Evolutionary conservation across 2,113 vertebrate species (phyloP).

Genomic region (Synodontis membranacea): DNA sequence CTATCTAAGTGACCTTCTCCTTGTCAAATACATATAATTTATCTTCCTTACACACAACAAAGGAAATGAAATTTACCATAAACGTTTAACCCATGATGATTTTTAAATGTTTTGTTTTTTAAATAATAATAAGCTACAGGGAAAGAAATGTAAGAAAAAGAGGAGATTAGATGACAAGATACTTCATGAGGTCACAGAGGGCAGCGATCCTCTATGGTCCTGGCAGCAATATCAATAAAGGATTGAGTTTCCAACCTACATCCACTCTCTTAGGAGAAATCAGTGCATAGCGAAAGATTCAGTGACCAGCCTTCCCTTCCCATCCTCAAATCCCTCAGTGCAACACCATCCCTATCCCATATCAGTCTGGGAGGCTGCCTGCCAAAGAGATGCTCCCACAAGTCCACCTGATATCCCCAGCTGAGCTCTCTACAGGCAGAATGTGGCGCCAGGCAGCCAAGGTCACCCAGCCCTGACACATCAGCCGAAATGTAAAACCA

Average conservation of each 20-base stretch:
- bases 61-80: not conserved
- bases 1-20: not conserved
- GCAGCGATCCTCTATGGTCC: slow-evolving; percentile 52
- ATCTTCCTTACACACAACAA: slow-evolving; percentile 1
- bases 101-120: no score
- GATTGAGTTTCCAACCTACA: slow-evolving; percentile 65
- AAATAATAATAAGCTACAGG: no score
- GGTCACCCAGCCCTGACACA: slow-evolving; percentile 65
- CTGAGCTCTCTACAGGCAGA: slow-evolving; percentile 50
- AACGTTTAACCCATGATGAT: not conserved
- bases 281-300: slow-evolving; percentile 56
- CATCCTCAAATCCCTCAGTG: slow-evolving; percentile 54
- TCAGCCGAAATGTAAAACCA: slow-evolving; percentile 69
- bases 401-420: slow-evolving; percentile 67
- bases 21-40: slow-evolving; percentile 15
- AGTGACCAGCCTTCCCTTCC: slow-evolving; percentile 53
- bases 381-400: slow-evolving; percentile 60
- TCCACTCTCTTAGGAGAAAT: slow-evolving; percentile 59
- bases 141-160: not conserved
- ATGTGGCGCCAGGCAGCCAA: slow-evolving; percentile 63
- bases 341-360: slow-evolving; percentile 59
- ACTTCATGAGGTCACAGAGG: slow-evolving; percentile 31
- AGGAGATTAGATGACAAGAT: not conserved
- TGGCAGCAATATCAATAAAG: slow-evolving; percentile 57
- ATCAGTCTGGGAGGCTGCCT: slow-evolving; percentile 61